A percentile compares a stretch with the other conserved stretches of the same genome.
phyloP scores from a whole-genome alignment of 2,797 vertebrate species.

The Erethizon dorsatum region DNA sequence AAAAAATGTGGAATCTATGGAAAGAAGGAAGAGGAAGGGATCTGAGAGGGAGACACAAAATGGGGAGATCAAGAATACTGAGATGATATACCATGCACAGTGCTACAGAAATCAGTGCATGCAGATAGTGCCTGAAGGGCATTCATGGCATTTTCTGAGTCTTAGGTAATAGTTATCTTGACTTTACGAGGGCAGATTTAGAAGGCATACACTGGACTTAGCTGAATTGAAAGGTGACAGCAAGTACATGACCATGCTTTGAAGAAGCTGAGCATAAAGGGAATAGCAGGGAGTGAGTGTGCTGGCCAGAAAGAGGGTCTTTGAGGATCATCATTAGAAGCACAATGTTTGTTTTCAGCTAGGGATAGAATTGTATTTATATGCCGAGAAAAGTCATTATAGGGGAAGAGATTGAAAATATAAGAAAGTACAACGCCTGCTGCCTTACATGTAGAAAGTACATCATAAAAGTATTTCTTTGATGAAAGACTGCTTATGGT shows the following conservation, averaged over 20 bases:
- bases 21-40: not conserved
- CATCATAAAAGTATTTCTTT: not conserved
- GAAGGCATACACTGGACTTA: not conserved
- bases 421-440: not conserved
- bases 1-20: not conserved
- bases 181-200: not conserved
- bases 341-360: not conserved
- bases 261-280: not conserved
- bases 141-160: not conserved
- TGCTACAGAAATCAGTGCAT: not conserved
- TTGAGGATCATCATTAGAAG: not conserved
- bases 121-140: not conserved
- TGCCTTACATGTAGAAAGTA: not conserved
- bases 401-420: not conserved
- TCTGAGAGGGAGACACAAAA: not conserved
- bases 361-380: not conserved
- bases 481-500: not conserved
- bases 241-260: not conserved
- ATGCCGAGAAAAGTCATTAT: not conserved
- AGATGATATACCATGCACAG: too few species aligned
- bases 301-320: not conserved
- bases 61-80: not conserved
- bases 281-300: not conserved
- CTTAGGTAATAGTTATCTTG: not conserved
- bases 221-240: not conserved